phyloP scores from a whole-genome alignment of 1,140 invertebrate genomes.

The Glossosoma conforme region DNA sequence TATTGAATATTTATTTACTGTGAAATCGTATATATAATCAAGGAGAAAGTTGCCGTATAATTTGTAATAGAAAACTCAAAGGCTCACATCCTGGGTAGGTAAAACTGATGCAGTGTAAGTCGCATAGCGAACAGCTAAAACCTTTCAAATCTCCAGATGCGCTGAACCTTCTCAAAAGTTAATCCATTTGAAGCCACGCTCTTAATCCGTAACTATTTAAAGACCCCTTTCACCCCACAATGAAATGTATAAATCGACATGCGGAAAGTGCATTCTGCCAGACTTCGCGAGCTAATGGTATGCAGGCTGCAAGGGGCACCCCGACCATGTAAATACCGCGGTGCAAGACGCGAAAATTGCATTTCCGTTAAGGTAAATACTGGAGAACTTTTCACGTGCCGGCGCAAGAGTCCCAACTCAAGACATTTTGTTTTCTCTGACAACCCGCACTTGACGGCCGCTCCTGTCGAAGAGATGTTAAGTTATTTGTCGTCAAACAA shows the following conservation, averaged over 20 bases:
- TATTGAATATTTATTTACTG: too few relatives aligned
- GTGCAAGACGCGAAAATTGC: conserved; percentile 1
- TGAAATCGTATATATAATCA: too few relatives aligned
- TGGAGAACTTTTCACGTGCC: conserved; percentile 5
- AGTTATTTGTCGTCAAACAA: conserved; percentile 11
- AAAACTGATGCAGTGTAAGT: too few relatives aligned
- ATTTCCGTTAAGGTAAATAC: conserved; percentile 10
- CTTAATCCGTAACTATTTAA: conserved; percentile 7
- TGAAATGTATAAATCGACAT: conserved; percentile 7
- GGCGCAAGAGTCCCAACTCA: background rate
- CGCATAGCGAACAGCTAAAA: too few relatives aligned
- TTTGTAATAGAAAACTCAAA: too few relatives aligned
- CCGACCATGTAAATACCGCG: conserved; percentile 6
- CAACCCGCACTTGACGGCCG: conserved; percentile 3
- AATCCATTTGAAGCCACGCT: conserved; percentile 3
- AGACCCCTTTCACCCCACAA: background rate
- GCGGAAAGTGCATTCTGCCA: background rate
- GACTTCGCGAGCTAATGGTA: conserved; percentile 3
- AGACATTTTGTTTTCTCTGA: background rate
- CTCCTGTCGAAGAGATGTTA: conserved; percentile 7
- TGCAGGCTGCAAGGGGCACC: background rate
- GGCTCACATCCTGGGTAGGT: too few relatives aligned
- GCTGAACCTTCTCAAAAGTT: background rate
- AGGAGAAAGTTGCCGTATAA: too few relatives aligned
- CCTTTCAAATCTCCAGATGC: too few relatives aligned